Conservation (phyloP, 2,888 invertebrate genomes). For the Aspidiotus destructor region DNA sequence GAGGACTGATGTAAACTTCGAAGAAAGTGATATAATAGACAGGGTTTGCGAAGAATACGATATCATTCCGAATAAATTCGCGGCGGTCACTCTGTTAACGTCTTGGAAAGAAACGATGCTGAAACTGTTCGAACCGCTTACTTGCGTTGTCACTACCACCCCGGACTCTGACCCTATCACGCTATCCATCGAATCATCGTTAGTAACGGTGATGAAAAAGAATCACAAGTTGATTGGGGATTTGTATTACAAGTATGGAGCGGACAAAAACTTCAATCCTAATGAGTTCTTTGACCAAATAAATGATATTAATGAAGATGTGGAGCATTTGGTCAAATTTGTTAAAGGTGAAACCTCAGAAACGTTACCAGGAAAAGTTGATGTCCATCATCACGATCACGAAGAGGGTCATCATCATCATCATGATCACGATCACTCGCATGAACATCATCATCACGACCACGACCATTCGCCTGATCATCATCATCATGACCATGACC, state of each 20-base stretch:
- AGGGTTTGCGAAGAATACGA: neutral
- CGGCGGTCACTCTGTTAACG: neutral
- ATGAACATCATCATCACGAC: conserved; percentile 8
- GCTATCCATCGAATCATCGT: neutral
- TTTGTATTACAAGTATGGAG: conserved; percentile 16
- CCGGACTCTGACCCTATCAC: neutral
- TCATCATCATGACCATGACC: conserved; percentile 3
- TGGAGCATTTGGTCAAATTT: conserved; percentile 5
- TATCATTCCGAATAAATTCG: neutral
- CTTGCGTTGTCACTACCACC: neutral
- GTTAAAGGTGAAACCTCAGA: neutral
- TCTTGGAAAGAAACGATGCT: conserved; percentile 16
- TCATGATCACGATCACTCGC: conserved; percentile 8
- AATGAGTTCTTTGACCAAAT: conserved; percentile 25
- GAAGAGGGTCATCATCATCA: neutral
- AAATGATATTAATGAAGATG: conserved; percentile 15
- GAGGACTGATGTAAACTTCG: neutral
- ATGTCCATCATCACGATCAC: neutral
- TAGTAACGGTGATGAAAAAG: conserved; percentile 6
- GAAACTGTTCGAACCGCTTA: conserved; percentile 2
- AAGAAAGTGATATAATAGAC: conserved; percentile 16
- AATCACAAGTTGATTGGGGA: conserved; percentile 19
- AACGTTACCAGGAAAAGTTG: neutral
- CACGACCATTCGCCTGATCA: conserved; percentile 5
- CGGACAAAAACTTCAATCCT: conserved; percentile 6